Evolutionary conservation across 1,140 invertebrate species (phyloP).

Genomic region (Cydia splendana): DNA sequence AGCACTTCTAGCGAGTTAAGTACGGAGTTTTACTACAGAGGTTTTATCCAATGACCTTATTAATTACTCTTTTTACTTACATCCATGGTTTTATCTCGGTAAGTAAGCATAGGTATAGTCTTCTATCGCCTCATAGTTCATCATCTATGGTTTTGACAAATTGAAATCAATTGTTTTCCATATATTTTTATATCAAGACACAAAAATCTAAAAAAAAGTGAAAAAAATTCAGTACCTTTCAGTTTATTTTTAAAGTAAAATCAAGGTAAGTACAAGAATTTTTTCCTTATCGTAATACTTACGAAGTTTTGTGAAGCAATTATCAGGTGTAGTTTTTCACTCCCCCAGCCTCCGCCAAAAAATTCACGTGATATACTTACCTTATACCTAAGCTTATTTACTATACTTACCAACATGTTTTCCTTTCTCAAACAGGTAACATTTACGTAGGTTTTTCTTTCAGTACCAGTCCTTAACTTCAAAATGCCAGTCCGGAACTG

Average conservation of each 20-base stretch:
- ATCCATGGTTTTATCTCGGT: no score
- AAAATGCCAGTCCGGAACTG: slow-evolving; percentile 67
- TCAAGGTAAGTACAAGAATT: background rate
- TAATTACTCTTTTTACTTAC: no score
- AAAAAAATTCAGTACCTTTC: background rate
- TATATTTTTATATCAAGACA: background rate
- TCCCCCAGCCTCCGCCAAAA: no score
- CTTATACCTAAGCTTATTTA: no score
- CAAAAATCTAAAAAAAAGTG: background rate
- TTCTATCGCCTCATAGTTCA: background rate
- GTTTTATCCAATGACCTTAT: no score
- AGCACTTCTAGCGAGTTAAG: no score
- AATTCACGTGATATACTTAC: no score
- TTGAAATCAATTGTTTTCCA: slow-evolving; percentile 19
- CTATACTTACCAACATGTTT: no score
- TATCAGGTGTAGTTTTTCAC: no score
- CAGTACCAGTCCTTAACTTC: background rate
- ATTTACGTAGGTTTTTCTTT: background rate
- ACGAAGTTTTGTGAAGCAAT: no score
- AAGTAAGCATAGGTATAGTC: background rate
- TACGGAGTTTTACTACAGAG: no score
- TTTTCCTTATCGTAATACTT: no score
- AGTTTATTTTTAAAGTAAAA: background rate
- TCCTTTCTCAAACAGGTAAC: background rate
- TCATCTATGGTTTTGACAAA: background rate